Base-by-base conservation (phyloP, 1,140 invertebrate species). In the Artemia franciscana region DNA sequence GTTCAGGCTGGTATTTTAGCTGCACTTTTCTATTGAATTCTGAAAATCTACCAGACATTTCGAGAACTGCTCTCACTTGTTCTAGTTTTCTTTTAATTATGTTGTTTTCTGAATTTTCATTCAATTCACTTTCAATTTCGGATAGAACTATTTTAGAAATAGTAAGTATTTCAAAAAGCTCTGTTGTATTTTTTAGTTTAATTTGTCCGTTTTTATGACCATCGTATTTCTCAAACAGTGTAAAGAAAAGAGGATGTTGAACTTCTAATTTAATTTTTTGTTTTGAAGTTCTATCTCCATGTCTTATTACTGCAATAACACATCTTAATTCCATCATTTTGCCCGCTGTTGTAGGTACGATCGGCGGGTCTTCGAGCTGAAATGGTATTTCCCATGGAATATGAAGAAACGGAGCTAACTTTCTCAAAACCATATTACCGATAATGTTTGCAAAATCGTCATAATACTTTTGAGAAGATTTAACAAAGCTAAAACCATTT, bases 251-350 rank as follows among this genome's bases (percentile, higher is more conserved):
- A 27, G 84, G 88, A 81, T 99, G 91, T 63, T 91, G 81, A 18
- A 98, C 94, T 80, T 98, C 93, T 68, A 99, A 92, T 76, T 98
- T 98, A 93, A 99, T 98, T 76, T 99, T 99, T 75, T 99, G 96
- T 74, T 99, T 99, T 0, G 96, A 96, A 9, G 95, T 99, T 68
- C 96, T 77, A 74, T 99, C 96, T 0, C 95, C 96, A 71, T 99
- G 96, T 67, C 96, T 75, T 60, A 99, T 98, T 0, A 99, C 88
- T n/a, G 88, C 94, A 25, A 97, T 90, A 0, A 98, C 94, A 75
- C 93, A 98, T 26, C 95, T 77, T 59, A 99, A 75, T 73, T 99
- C 96, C 95, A 99, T 99, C 80, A 98, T 97, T 78, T 96, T 97
- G 5, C 95, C 95, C 72, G 94, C 94, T 1, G 94, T 98, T 4